Base-by-base conservation (phyloP, 2,888 invertebrate species). In the Mongoloraphidia duomilia region DNA sequence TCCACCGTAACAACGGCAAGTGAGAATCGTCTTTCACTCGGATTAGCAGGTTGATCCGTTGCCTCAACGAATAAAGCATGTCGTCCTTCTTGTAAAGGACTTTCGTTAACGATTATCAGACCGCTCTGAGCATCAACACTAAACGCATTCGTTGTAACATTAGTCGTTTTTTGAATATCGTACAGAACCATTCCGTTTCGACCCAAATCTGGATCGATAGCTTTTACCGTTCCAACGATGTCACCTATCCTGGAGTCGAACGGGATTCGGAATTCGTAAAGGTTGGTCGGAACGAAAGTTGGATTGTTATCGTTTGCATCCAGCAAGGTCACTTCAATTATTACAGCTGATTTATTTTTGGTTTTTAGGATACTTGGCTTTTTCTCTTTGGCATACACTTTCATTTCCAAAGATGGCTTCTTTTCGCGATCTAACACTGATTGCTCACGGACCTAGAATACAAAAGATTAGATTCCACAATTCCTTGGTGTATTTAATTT, bases 221-320 rank as follows among this genome's bases (percentile, higher is more conserved):
- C 91, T 60, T 79, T 78, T 0, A 91, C 82, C 64, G 79, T 80
- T 2, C 92, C 91, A 39, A 90, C 77, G 33, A 77, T 70, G n/a
- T 81, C 77, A 0, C 84, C 85, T 35, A 82, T 66, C 51, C 77
- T 73, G 0, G 80, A 77, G 50, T 84, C 80, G 49, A 78, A 78
- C 0, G 67, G 62, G 0, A 86, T 76, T 44, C 73, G 70, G 59
- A 91, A 86, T 60, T 87, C 84, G 58, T 90, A 91, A 6, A 90
- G 70, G 64, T 90, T 90, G 49, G 80, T 84, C 4, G 88, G 85
- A 26, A 86, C 75, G 60, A 92, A 93, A 33, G 80, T 79, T 1
- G 94, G 93, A 57, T 86, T 87, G 59, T 93, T 92, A 62, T 94
- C 93, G 62, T 94, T 94, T 12, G 92, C 87, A 62, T 94, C 93